Evolutionary conservation across 2,888 invertebrate genomes (phyloP).

Genomic region (Drosophila setosimentum): DNA sequence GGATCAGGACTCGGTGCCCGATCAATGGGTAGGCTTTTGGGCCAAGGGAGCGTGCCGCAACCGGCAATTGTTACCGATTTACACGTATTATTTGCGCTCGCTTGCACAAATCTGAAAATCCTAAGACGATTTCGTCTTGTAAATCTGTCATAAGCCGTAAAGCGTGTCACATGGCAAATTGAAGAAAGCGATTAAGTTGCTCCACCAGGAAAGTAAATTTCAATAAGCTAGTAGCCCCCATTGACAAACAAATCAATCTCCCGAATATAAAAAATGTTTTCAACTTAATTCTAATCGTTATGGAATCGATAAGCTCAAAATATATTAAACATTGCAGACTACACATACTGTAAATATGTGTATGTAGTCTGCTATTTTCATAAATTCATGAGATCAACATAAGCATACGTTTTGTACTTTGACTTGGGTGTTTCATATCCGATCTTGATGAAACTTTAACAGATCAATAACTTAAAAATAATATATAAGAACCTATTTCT

Average conservation of each 20-base stretch:
- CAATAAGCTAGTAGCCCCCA: not conserved
- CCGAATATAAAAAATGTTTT: not conserved
- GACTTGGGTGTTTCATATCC: not conserved
- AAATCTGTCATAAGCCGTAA: conserved; percentile 83
- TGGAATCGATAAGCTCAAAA: not conserved
- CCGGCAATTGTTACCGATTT: conserved; percentile 63
- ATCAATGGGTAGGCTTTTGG: conserved; percentile 38
- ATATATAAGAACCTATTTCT: not conserved
- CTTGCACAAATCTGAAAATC: conserved; percentile 60
- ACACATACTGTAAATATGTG: too few species aligned
- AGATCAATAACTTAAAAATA: not conserved
- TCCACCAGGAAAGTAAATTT: conserved; percentile 11
- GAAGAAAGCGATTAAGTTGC: conserved; percentile 61
- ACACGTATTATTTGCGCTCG: conserved; percentile 53
- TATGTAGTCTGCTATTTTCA: too few species aligned
- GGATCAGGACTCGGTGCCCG: conserved; percentile 51
- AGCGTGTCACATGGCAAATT: conserved; percentile 84
- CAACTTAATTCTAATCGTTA: not conserved
- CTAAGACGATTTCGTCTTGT: conserved; percentile 67
- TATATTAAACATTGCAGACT: not conserved
- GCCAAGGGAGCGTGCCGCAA: conserved; percentile 54
- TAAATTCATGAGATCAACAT: not conserved
- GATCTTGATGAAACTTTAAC: not conserved
- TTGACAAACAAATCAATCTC: not conserved
- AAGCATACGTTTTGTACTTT: not conserved